Conservation (phyloP, 2,888 invertebrate species). For the Drosophila demipolita region DNA sequence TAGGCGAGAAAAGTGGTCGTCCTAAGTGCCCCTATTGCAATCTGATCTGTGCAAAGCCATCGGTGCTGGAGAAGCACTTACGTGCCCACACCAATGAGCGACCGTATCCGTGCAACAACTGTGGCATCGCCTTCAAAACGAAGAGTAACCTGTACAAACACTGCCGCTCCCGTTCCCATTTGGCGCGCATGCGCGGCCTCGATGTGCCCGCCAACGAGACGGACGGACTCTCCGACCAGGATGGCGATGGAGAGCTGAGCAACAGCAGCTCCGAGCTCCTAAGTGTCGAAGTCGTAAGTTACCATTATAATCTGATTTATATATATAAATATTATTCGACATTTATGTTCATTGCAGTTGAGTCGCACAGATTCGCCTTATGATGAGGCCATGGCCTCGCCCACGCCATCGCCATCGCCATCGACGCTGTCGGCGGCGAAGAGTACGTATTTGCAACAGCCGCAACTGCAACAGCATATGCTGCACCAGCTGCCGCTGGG, state of each 20-base stretch:
- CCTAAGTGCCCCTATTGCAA: conserved; percentile 95
- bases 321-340: neutral
- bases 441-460: conserved; percentile 72
- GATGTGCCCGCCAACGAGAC: conserved; percentile 87
- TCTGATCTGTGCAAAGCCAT: conserved; percentile 95
- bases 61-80: conserved; percentile 96
- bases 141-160: conserved; percentile 97
- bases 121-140: conserved; percentile 97
- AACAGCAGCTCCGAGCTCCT: conserved; percentile 85
- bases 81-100: conserved; percentile 97
- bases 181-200: conserved; percentile 88
- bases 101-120: conserved; percentile 95
- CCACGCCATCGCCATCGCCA: conserved; percentile 71
- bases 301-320: neutral
- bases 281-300: conserved; percentile 61
- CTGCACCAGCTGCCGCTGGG: conserved; percentile 80
- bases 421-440: conserved; percentile 76
- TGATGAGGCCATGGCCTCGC: conserved; percentile 80
- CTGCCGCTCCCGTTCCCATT: conserved; percentile 91
- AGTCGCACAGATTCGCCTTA: conserved; percentile 83
- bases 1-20: conserved; percentile 86
- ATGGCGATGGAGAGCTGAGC: conserved; percentile 86
- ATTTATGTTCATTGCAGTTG: conserved; percentile 62
- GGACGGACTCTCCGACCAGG: conserved; percentile 88
- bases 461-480: conserved; percentile 65